phyloP scores from a whole-genome alignment of 35 echinoderm and acorn worm species.

The Lytechinus pictus region DNA sequence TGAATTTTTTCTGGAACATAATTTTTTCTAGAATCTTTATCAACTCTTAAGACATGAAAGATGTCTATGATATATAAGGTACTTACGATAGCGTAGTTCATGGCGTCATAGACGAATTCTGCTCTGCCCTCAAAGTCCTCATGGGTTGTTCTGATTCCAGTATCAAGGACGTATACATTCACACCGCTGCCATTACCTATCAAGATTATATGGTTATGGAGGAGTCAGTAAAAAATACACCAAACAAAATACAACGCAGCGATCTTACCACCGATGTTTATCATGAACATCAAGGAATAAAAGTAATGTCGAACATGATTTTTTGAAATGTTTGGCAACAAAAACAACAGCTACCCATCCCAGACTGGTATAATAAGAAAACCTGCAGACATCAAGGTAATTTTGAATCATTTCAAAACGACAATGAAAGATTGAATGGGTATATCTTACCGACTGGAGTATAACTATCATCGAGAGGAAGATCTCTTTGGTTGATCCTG shows the following conservation, averaged over 20 bases:
- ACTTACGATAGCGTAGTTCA: conserved; percentile 74
- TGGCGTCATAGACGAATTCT: conserved; percentile 61
- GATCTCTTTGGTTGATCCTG: conserved; percentile 69
- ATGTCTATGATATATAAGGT: no score
- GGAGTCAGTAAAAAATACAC: neutral
- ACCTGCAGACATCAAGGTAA: no score
- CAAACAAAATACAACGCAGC: no score
- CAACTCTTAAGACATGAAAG: no score
- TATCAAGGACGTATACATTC: conserved; percentile 71
- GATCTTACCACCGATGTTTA: no score
- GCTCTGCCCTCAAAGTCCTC: conserved; percentile 75
- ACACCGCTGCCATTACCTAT: conserved; percentile 65
- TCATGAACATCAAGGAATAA: no score
- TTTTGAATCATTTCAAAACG: neutral
- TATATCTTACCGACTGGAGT: conserved; percentile 52
- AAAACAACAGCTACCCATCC: no score
- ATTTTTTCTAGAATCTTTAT: no score
- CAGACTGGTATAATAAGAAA: no score
- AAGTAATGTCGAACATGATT: neutral
- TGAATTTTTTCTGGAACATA: no score
- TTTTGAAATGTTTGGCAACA: neutral
- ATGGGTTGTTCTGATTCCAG: conserved; percentile 70
- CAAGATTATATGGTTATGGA: neutral
- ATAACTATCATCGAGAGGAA: conserved; percentile 75
- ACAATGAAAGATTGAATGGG: neutral